phyloP scores from a whole-genome alignment of 2,888 invertebrate species.

The Nemotelus nigrinus region DNA sequence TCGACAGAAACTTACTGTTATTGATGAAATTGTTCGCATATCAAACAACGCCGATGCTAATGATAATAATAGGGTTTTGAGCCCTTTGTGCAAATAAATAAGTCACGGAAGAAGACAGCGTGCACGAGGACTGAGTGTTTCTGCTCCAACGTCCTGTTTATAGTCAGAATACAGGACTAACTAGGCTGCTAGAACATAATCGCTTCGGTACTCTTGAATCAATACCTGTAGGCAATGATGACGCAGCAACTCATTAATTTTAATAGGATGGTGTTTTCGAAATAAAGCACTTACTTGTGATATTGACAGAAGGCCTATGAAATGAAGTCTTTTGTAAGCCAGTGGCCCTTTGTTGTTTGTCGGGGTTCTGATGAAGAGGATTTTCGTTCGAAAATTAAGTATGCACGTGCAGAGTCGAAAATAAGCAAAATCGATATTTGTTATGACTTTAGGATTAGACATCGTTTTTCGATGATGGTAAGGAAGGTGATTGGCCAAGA shows the following conservation, averaged over 20 bases:
- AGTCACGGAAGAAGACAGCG: conserved; percentile 14
- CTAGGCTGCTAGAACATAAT: background rate
- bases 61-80: conserved; percentile 4
- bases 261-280: conserved; percentile 22
- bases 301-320: conserved; percentile 12
- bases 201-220: conserved; percentile 12
- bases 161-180: background rate
- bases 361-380: background rate
- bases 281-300: conserved; percentile 28
- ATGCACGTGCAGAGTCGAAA: background rate
- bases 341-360: background rate
- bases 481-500: too few relatives aligned
- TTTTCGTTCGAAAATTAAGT: conserved; percentile 5
- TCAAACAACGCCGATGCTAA: background rate
- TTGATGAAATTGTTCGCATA: background rate
- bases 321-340: background rate
- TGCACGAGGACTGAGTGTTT: background rate
- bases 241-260: conserved; percentile 30
- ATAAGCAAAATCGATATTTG: background rate
- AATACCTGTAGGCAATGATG: conserved; percentile 17
- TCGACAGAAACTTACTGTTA: background rate
- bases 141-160: background rate
- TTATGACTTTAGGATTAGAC: too few relatives aligned
- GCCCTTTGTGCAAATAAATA: conserved; percentile 30
- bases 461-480: too few relatives aligned